phyloP scores from a whole-genome alignment of 2,113 vertebrate species.

The Thalassarche chlororhynchos region DNA sequence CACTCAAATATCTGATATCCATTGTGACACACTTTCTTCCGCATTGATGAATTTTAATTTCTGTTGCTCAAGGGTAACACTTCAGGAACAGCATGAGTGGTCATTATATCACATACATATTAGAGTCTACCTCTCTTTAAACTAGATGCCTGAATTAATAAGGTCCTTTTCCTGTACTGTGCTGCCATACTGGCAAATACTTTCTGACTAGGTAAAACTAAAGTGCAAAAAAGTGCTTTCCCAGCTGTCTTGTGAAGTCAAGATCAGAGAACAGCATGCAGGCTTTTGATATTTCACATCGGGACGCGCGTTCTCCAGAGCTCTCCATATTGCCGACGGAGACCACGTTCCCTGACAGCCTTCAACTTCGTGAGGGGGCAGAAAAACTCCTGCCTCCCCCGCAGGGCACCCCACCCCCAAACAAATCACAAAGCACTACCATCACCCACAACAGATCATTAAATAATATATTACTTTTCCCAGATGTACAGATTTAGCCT shows the following conservation, averaged over 20 bases:
- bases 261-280: slow-evolving; percentile 33
- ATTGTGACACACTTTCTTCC: slow-evolving; percentile 30
- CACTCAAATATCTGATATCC: not conserved
- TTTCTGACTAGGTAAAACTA: slow-evolving; percentile 47
- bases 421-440: not conserved
- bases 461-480: not conserved
- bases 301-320: not conserved
- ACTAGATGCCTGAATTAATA: slow-evolving; percentile 52
- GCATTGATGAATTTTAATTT: slow-evolving; percentile 50
- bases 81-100: not conserved
- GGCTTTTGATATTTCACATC: not conserved
- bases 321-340: not conserved
- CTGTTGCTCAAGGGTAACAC: slow-evolving; percentile 31
- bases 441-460: not conserved
- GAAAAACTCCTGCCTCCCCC: not conserved
- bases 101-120: slow-evolving; percentile 48
- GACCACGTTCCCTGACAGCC: not conserved
- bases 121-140: slow-evolving; percentile 31
- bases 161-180: not conserved
- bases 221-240: slow-evolving; percentile 58
- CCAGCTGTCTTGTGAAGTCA: slow-evolving; percentile 44
- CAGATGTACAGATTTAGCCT: not conserved
- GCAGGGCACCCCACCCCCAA: not conserved
- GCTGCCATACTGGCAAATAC: slow-evolving; percentile 42
- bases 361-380: not conserved